Base-by-base conservation (phyloP, 2,797 vertebrate genomes). In the Podarcis lilfordi region DNA sequence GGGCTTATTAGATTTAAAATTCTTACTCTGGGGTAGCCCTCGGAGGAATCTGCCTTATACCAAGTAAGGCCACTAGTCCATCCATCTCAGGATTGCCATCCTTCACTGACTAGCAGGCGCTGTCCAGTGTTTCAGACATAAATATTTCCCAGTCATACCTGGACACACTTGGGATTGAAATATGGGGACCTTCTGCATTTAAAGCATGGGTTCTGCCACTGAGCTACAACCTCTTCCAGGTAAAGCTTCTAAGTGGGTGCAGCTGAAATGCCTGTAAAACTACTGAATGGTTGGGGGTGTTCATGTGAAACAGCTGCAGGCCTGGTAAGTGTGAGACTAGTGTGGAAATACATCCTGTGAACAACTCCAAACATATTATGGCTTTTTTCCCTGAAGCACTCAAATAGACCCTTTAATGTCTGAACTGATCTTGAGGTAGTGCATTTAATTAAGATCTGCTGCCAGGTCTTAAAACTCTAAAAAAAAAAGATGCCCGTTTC, bases 1-100 rank as follows among this genome's bases (percentile, higher is more conserved):
- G 35, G 4, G 83, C 27, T 86, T 85, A 66, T 19, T 71, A 59
- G 59, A 66, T 40, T 86, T 25, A 55, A 88, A 90, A 40, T 13
- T 10, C n/a, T 71, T n/a, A 71, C 11, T 17, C 32, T 37, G 15
- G 15, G 17, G 71, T 10, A 32, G 35, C 17, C 7, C 32, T 64
- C 17, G 80, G 35, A 50, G 27, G 25, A 78, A 15, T 0, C 5
- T 68, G 27, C 43, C 13, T 78, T 55, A 13, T 50, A 50, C 15
- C 43, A 78, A 78, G 43, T 50, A 3, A 23, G 0, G 23, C n/a
- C n/a, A 72, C 32, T 35, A 7, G 37, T 37, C 23, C 37, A 40
- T 76, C 19, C 8, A 76, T 37, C 23, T 76, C 76, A 77, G n/a
- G 17, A 77, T 15, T 74, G 5, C 71, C 71, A 74, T 32, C 19